phyloP scores from a whole-genome alignment of 2,113 vertebrate genomes.

The Dasypus novemcinctus region DNA sequence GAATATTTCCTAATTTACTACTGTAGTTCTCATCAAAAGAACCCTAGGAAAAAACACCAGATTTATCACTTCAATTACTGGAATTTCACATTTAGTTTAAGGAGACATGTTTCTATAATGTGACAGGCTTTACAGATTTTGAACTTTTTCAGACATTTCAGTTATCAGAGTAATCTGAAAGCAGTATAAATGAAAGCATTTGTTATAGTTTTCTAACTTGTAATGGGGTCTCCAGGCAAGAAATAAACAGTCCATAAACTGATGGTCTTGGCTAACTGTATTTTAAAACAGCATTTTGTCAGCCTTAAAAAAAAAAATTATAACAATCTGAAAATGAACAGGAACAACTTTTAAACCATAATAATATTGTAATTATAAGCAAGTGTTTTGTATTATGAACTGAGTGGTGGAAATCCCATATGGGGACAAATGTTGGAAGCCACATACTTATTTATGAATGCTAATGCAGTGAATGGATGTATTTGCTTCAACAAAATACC shows the following conservation, averaged over 20 bases:
- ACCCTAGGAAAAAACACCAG: constrained; percentile 88
- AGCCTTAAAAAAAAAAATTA: constrained; percentile 52
- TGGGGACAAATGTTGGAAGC: not conserved
- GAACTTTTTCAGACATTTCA: constrained; percentile 89
- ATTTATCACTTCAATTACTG: constrained; percentile 96
- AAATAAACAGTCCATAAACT: constrained; percentile 81
- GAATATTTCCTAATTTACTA: constrained; percentile 95
- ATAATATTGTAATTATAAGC: constrained; percentile 65
- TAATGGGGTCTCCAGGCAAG: constrained; percentile 80
- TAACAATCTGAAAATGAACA: constrained; percentile 58
- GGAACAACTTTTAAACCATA: constrained; percentile 61
- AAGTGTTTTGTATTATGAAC: constrained; percentile 10
- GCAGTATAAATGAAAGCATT: constrained; percentile 84
- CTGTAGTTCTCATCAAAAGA: constrained; percentile 91
- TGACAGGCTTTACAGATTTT: constrained; percentile 93
- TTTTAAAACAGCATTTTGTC: constrained; percentile 70
- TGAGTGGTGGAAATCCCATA: not conserved
- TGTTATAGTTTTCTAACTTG: constrained; percentile 85
- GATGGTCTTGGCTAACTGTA: constrained; percentile 78
- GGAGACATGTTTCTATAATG: constrained; percentile 95
- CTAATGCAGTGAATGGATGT: not conserved
- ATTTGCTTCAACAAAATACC: not conserved
- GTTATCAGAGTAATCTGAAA: constrained; percentile 87
- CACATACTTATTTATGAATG: not conserved
- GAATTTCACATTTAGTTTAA: constrained; percentile 97